phyloP scores from a whole-genome alignment of 2,888 invertebrate genomes.

The Xestoiulus laeticollis region DNA sequence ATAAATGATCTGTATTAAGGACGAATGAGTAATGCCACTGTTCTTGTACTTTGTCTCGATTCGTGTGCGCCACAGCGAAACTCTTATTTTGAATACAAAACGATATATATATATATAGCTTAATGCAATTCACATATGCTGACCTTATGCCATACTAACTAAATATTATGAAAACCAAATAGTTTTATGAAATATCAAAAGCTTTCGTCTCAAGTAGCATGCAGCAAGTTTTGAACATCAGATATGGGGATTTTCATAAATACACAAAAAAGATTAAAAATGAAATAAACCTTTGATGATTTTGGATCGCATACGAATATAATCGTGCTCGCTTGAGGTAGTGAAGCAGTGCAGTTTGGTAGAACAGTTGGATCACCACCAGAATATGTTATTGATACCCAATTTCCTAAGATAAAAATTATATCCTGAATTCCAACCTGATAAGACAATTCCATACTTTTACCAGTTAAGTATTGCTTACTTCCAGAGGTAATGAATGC shows the following conservation, averaged over 20 bases:
- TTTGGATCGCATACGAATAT: constrained; percentile 13
- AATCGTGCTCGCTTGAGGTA: background rate
- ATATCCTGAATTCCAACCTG: background rate
- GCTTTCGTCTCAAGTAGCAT: too few relatives aligned
- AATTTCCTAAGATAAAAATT: background rate
- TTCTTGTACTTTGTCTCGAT: background rate
- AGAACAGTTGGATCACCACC: background rate
- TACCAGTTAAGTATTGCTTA: background rate
- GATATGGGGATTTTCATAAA: too few relatives aligned
- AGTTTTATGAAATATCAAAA: too few relatives aligned
- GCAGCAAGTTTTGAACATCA: too few relatives aligned
- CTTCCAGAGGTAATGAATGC: background rate
- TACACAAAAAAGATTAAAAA: background rate
- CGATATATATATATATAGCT: background rate
- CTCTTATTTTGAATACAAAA: background rate
- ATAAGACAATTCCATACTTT: background rate
- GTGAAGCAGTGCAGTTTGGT: background rate
- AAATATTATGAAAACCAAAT: too few relatives aligned
- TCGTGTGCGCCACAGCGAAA: background rate
- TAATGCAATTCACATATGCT: background rate
- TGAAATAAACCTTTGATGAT: background rate
- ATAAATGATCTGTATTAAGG: background rate
- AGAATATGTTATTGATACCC: background rate
- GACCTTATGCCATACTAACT: background rate
- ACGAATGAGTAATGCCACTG: background rate